These are phyloP conservation scores for Petrolisthes cinctipes DNA, from an alignment of 2,888 invertebrate genomes.

Conservation along the genomic window DNA sequence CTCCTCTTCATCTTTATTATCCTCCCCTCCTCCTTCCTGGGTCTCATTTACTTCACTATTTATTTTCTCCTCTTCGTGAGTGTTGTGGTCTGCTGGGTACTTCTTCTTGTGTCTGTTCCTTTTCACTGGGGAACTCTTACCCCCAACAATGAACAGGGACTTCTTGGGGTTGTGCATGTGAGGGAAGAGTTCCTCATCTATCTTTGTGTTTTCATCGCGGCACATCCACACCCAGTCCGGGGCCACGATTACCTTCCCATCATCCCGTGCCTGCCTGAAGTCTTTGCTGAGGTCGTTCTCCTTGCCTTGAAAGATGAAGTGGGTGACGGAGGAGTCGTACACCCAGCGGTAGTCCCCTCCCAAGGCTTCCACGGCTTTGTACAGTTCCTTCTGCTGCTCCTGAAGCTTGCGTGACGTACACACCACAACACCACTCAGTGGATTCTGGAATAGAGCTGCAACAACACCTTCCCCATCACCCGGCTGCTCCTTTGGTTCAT, in stretches of 20 bases:
- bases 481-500: background rate
- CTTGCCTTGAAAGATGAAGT: slow-evolving; percentile 70
- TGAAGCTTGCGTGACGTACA: slow-evolving; percentile 70
- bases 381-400: slow-evolving; percentile 69
- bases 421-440: slow-evolving; percentile 69
- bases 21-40: background rate
- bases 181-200: slow-evolving; percentile 70
- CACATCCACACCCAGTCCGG: slow-evolving; percentile 70
- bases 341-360: slow-evolving; percentile 70
- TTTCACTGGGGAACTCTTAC: slow-evolving; percentile 35
- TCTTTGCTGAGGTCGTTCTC: slow-evolving; percentile 70
- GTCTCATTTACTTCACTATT: background rate
- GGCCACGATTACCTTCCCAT: slow-evolving; percentile 70
- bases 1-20: background rate
- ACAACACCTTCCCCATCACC: background rate
- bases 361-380: slow-evolving; percentile 69
- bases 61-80: background rate
- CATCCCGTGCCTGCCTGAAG: slow-evolving; percentile 69
- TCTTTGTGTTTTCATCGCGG: slow-evolving; percentile 68
- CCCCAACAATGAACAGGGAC: slow-evolving; percentile 66
- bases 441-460: slow-evolving; percentile 38
- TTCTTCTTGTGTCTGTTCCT: slow-evolving; percentile 27
- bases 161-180: slow-evolving; percentile 70
- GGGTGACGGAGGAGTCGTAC: slow-evolving; percentile 69
- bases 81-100: background rate